Base-by-base conservation (phyloP, 2,113 vertebrate genomes). In the Larimichthys crocea region DNA sequence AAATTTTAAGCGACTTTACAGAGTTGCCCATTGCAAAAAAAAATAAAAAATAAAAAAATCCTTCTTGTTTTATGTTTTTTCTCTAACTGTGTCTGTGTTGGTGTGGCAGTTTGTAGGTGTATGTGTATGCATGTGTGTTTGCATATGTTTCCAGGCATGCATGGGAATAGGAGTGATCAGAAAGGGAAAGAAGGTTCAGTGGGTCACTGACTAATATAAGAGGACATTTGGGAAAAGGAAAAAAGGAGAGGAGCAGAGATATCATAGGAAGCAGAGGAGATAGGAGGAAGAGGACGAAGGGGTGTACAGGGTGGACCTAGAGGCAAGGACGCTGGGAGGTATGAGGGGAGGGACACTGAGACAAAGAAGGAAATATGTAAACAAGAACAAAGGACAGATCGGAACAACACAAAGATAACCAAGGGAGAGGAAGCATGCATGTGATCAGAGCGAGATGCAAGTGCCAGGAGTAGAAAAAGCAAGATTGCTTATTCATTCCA, bases 1-100 rank as follows among this genome's bases (percentile, higher is more conserved):
- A 96, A 91, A 94, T 96, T 96, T 96, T 98, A 91, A 99, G 96
- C 88, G 97, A 97, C 95, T 99, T 99, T 94, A 99, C 96, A 94
- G 97, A 99, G 96, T 99, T 99, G 90, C 98, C 98, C 98, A 99
- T 99, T 93, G 93, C 96, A 14, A 57, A 29, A 57, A 16, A 57
- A 94, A 78, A 84, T n/a, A 80, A 80, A 82, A 80, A 85, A 52
- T 64, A 73, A 20, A 49, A 62, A 83, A 85, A 57, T 82, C 74
- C 80, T 82, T 85, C 84, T 85, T 86, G 74, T 79, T 87, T 89
- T 92, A 89, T 90, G 92, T 92, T 80, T 89, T 90, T 70, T 88
- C 87, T 87, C 74, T 91, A 82, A 76, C 75, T 40, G 63, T 86
- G 79, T 76, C 84, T 86, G 82, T 82, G 75, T 87, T 75, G 60